Evolutionary conservation across 2,797 vertebrate species (phyloP), one percentile per base, ranked within the genome.

Genomic region (Myotis planiceps): DNA sequence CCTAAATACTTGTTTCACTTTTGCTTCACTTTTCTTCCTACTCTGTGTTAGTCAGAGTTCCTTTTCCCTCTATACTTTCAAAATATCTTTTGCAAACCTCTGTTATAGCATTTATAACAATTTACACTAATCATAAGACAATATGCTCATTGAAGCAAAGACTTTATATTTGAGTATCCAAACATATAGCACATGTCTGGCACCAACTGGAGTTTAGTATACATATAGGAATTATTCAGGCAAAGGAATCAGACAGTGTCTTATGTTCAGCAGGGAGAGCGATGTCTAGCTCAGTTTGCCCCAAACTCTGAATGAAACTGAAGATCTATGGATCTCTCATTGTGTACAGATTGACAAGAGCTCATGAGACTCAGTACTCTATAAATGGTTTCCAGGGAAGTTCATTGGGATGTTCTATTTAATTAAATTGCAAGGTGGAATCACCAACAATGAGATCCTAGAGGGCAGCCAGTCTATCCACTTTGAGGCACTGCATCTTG

Each of bases 341-440:
- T 42, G 55, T 76, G 65, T 32, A 90, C 27, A 66, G 39, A 84
- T 19, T 34, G 14, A 27, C n/a, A 37, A 92, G 47, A 80, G 32
- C 45, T 90, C 69, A 34, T 69, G 16, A 39, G 49, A 55, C 53
- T 96, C 45, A n/a, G 25, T 15, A 60, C 55, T 86, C 23, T 60
- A 21, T 66, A 74, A 92, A 83, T 66, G 71, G 29, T 72, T 97
- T 95, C 71, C 88, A 87, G 76, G 89, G 49, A 92, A 91, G 23
- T 94, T 86, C 51, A 66, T 37, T 5, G 45, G 53, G 18, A 94
- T 86, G 27, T 86, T 34, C 27, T 89, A 49, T 89, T 96, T 95
- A 97, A 96, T 91, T 95, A 96, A 81, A 76, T 39, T 39, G 16
- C 5, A 27, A 90, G 68, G 76, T 2, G 5, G 47, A 51, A 90